Base-by-base conservation (phyloP, 2,888 invertebrate genomes). In the Anthrax anthrax region DNA sequence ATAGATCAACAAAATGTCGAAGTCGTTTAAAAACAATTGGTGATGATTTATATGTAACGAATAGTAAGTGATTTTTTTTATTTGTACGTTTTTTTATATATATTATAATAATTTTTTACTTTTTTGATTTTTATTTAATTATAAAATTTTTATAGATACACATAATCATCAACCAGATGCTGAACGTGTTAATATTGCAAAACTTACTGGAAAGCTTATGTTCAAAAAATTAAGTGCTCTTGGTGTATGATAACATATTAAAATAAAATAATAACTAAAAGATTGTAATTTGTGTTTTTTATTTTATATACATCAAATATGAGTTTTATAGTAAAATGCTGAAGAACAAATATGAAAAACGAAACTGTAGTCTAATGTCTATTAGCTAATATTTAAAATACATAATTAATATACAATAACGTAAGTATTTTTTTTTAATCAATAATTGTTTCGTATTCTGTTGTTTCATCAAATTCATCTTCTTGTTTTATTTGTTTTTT, bases 11-110 rank as follows among this genome's bases (percentile, higher is more conserved):
- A 44, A 67, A 67, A 51, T 68, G 68, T 46, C 62, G 67, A 2
- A 67, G 68, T 50, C 64, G 68, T 2, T 51, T 68, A 19, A 68
- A 68, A 55, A 66, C 67, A 12, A 57, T 67, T 41, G 66, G 64
- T 3, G 64, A 68, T 53, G 62, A 64, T 57, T 57, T 68, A 43
- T 64, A 59, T 48, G 62, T 68, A 10, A 66, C 68, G 18, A 68
- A 68, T 55, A 62, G 67, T 66, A 56, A 49, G 55, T 52, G 16
- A 9, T 17, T 17, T 36, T 3, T 18, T 13, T 34, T 13, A 39
- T 39, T n/a, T 40, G 23, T 18, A 43, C 16, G 29, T 36, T 14
- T 23, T 27, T 23, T 36, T n/a, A n/a, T n/a, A n/a, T n/a, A n/a
- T n/a, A n/a, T n/a, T n/a, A 16, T 23, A 18, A 18, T 8, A 13